These are phyloP conservation scores for Austrofundulus limnaeus DNA, from an alignment of 2,113 vertebrate species.

Conservation along the genomic window DNA sequence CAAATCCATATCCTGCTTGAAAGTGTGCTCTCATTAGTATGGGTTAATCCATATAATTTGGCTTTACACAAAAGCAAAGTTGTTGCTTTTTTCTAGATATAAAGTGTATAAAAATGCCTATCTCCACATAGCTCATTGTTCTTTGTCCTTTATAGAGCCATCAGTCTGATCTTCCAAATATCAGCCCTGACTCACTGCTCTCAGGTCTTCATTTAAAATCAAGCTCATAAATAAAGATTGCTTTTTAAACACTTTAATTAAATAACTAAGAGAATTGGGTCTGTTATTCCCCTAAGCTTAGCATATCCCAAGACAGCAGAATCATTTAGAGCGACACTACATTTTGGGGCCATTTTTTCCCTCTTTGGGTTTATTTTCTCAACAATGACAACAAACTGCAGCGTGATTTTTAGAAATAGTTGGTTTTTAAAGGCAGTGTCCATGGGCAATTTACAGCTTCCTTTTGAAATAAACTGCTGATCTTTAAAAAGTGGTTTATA, in stretches of 20 bases:
- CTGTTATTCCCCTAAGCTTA: constrained; percentile 49
- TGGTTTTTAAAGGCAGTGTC: constrained; percentile 51
- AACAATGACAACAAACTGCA: constrained; percentile 58
- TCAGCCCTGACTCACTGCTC: constrained; percentile 25
- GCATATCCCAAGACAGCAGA: constrained; percentile 47
- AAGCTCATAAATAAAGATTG: constrained; percentile 67
- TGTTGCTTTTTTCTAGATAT: no score
- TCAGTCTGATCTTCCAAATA: not conserved
- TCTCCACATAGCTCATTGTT: no score
- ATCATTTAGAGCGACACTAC: constrained; percentile 45
- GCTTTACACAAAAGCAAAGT: constrained; percentile 19
- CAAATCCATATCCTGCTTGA: no score
- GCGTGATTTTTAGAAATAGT: constrained; percentile 48
- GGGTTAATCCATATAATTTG: constrained; percentile 25
- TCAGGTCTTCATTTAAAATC: constrained; percentile 45
- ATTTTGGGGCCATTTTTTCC: constrained; percentile 14
- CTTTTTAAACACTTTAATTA: constrained; percentile 57
- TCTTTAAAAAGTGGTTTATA: constrained; percentile 58
- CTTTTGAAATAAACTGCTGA: constrained; percentile 59
- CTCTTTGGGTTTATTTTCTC: constrained; percentile 56
- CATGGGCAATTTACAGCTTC: constrained; percentile 45
- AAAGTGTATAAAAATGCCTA: no score
- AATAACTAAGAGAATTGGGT: constrained; percentile 41
- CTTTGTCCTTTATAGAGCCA: not conserved
- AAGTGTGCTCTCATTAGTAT: constrained; percentile 3